Evolutionary conservation across 2,888 invertebrate genomes (phyloP), one percentile per base, ranked within the genome.

Genomic region (Nycteola revayana): DNA sequence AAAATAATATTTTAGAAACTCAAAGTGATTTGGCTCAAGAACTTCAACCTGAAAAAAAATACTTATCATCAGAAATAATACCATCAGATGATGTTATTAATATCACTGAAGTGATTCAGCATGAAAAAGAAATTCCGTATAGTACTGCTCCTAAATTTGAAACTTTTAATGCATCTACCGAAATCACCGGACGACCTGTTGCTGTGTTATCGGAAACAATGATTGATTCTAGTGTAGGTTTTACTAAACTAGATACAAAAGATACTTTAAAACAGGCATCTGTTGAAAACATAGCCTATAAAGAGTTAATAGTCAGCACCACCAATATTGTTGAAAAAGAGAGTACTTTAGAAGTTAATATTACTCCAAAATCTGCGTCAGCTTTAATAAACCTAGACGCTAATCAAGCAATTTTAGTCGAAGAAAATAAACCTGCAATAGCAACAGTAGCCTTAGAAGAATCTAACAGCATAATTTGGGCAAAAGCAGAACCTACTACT

Each of bases 241-340:
- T 49, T 24, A 59, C 71, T 0, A 50, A 72, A 25, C 53, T 56
- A 11, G 39, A 46, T 24, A 27, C 49, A 6, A 28, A 40, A 29
- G 41, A 46, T 7, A 38, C 52, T 11, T 48, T 67, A 10, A 83
- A 76, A 42, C 81, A 72, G 29, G 93, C 93, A 1, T 74, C 63
- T n/a, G 36, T 90, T 14, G 84, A 87, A 37, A 90, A 90, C 49
- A 75, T 90, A 27, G 79, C 90, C 22, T 70, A 89, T 35, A 90
- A 90, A 62, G 89, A 91, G 59, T 42, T 93, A 17, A 62, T 90
- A 11, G 78, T 89, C 24, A 88, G 83, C 25, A 90, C 92, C 57
- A 84, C 90, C 8, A 75, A 90, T 43, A 66, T 66, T 11, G 90
- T 85, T 42, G 93, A 94, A 80, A 87, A 84, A 42, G 93, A 93